phyloP scores from a whole-genome alignment of 2,888 invertebrate genomes.

The Steinernema scapterisci region DNA sequence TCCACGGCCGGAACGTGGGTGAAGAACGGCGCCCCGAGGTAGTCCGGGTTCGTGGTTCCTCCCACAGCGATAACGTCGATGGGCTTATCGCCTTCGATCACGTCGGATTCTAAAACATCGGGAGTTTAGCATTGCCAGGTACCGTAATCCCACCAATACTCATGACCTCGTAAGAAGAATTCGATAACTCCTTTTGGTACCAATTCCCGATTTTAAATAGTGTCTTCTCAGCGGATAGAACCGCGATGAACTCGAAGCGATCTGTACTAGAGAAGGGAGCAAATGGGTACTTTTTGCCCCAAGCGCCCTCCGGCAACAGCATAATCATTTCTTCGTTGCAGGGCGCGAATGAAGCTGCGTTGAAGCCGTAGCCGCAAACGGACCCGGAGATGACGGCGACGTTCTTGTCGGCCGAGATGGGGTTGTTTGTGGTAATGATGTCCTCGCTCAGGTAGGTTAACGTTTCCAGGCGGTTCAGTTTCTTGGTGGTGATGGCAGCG shows the following conservation, averaged over 20 bases:
- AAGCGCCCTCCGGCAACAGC: constrained; percentile 9
- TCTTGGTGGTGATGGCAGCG: not conserved
- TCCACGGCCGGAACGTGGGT: constrained; percentile 3
- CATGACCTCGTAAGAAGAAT: not conserved
- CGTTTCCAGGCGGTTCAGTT: not conserved
- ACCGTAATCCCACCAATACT: not conserved
- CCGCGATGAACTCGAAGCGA: not conserved
- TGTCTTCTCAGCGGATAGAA: not conserved
- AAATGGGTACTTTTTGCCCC: constrained; percentile 8
- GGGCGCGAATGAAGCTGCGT: not conserved
- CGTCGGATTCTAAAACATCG: not conserved
- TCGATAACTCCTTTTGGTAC: not conserved
- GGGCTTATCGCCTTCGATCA: not conserved
- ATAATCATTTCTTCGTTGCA: constrained; percentile 15
- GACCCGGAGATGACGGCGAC: constrained; percentile 11
- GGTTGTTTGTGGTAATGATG: not conserved
- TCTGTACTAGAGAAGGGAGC: not conserved
- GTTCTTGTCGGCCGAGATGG: constrained; percentile 13
- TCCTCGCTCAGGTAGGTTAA: not conserved
- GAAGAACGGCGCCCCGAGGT: constrained; percentile 22
- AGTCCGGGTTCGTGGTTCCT: constrained; percentile 4
- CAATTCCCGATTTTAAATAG: not conserved
- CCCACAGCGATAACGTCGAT: constrained; percentile 19
- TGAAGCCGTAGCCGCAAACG: not conserved
- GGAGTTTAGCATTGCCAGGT: not conserved